Evolutionary conservation across 2,888 invertebrate species (phyloP).

Genomic region (Aricia artaxerxes): DNA sequence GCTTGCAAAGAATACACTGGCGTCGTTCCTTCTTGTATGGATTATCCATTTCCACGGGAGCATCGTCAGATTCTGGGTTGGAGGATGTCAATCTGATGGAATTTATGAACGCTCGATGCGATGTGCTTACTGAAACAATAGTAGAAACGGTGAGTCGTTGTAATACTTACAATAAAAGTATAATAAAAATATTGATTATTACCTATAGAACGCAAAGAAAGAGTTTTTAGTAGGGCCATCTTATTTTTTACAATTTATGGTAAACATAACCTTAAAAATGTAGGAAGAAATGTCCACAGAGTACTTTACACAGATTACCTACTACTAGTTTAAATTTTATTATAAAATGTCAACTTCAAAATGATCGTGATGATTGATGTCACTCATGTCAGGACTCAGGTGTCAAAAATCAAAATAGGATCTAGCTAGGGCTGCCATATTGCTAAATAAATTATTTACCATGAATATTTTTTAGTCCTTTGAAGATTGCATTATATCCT

Average conservation of each 20-base stretch:
- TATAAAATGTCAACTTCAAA: not conserved
- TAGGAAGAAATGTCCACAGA: not conserved
- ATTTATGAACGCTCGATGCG: conserved; percentile 47
- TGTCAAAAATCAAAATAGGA: not conserved
- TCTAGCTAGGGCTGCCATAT: no score
- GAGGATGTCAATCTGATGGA: conserved; percentile 51
- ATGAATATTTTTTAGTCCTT: no score
- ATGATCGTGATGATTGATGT: no score
- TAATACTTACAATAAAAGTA: not conserved
- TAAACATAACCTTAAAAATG: conserved; percentile 6
- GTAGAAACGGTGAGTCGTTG: not conserved
- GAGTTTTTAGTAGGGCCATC: conserved; percentile 27
- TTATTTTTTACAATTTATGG: not conserved
- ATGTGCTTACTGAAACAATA: conserved; percentile 53
- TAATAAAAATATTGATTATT: not conserved
- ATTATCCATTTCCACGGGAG: conserved; percentile 84
- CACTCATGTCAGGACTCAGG: not conserved
- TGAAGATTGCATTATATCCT: no score
- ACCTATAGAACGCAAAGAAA: conserved; percentile 24
- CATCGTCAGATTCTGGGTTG: conserved; percentile 54
- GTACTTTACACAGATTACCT: no score
- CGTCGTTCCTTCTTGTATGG: conserved; percentile 88
- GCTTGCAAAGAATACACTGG: conserved; percentile 90
- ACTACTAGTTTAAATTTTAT: no score
- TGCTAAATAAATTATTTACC: no score